A percentile compares a stretch with the other conserved stretches of the same genome.
Conservation (phyloP, 2,888 invertebrate genomes). For the Phragmatobia fuliginosa region DNA sequence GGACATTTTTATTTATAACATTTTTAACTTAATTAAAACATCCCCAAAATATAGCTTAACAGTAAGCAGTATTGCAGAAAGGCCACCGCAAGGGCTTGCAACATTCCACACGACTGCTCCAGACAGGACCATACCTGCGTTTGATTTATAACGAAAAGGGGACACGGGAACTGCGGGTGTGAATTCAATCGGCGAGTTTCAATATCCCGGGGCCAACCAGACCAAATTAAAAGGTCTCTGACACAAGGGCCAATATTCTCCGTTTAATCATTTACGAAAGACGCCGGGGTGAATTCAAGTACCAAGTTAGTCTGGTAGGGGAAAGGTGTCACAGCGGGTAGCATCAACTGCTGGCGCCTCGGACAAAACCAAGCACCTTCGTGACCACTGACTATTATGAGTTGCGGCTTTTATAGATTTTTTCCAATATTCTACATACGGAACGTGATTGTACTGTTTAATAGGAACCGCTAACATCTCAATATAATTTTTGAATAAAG, state of each 20-base stretch:
- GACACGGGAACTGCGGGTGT: slow-evolving; percentile 76
- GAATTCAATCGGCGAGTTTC: slow-evolving; percentile 77
- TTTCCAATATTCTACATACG: slow-evolving; percentile 70
- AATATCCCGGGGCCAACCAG: slow-evolving; percentile 65
- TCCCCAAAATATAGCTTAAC: slow-evolving; percentile 55
- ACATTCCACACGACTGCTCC: slow-evolving; percentile 75
- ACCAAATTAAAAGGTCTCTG: slow-evolving; percentile 61
- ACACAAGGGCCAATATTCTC: slow-evolving; percentile 44
- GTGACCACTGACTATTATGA: slow-evolving; percentile 82
- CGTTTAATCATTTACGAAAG: slow-evolving; percentile 34
- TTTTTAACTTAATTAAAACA: slow-evolving; percentile 53
- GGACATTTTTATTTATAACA: slow-evolving; percentile 4
- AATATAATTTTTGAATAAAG: slow-evolving; percentile 71
- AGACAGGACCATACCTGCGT: slow-evolving; percentile 82
- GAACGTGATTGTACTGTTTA: slow-evolving; percentile 77
- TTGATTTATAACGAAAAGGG: slow-evolving; percentile 85
- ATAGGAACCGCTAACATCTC: slow-evolving; percentile 70
- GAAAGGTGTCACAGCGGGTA: slow-evolving; percentile 77
- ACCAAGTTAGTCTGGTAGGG: slow-evolving; percentile 65
- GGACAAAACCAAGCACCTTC: slow-evolving; percentile 72
- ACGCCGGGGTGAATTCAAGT: slow-evolving; percentile 42
- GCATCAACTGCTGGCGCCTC: slow-evolving; percentile 78
- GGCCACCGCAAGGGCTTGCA: slow-evolving; percentile 64
- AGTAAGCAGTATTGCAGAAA: slow-evolving; percentile 57
- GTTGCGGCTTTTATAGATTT: slow-evolving; percentile 74